Percentiles rank a stretch among this genome's conserved stretches.
These are phyloP conservation scores for Drosophila nr. medialis DNA, from an alignment of 2,888 invertebrate species.

Conservation along the genomic window DNA sequence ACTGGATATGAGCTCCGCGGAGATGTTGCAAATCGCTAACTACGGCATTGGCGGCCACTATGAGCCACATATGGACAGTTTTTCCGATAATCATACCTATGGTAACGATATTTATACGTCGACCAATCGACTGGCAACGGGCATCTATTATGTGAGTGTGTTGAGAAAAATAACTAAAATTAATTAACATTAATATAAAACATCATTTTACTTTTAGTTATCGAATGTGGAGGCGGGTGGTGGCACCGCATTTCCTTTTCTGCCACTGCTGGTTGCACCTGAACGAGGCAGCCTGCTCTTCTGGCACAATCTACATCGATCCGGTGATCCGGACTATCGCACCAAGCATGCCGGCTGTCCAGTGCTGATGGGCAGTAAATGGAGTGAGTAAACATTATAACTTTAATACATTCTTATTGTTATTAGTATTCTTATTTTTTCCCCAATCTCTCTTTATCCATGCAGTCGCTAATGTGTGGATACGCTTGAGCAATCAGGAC, in stretches of 20 bases:
- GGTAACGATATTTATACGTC: slow-evolving; percentile 74
- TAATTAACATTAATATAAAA: not conserved
- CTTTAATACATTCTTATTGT: not conserved
- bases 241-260: slow-evolving; percentile 97
- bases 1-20: slow-evolving; percentile 86
- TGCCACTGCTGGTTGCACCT: slow-evolving; percentile 94
- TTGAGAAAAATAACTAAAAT: not conserved
- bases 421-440: not conserved
- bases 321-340: slow-evolving; percentile 77
- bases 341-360: slow-evolving; percentile 82
- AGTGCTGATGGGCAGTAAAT: slow-evolving; percentile 81
- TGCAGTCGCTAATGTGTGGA: slow-evolving; percentile 93
- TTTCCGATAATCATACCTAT: slow-evolving; percentile 59
- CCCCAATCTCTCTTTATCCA: not conserved
- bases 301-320: slow-evolving; percentile 81
- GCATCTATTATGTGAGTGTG: slow-evolving; percentile 95
- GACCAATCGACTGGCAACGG: slow-evolving; percentile 98
- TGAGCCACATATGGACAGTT: slow-evolving; percentile 87
- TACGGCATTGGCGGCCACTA: slow-evolving; percentile 91
- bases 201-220: slow-evolving; percentile 87
- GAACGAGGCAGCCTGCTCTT: slow-evolving; percentile 87
- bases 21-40: slow-evolving; percentile 88
- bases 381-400: slow-evolving; percentile 60
- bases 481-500: slow-evolving; percentile 93
- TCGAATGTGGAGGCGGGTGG: slow-evolving; percentile 98